phyloP scores from a whole-genome alignment of 64 coral and sea anemone species.

The Montipora cactus region DNA sequence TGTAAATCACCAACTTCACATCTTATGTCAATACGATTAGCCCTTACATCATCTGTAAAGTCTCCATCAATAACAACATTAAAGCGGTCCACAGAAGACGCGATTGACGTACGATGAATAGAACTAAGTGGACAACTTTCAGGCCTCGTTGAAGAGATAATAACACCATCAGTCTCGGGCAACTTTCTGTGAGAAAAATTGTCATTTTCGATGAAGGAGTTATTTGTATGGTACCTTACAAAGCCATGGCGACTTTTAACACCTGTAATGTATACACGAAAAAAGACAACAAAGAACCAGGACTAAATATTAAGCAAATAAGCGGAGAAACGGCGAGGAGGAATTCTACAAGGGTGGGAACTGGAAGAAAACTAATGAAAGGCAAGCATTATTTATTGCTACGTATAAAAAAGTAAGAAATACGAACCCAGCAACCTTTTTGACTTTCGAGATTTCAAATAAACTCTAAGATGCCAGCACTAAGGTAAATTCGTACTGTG shows the following conservation, averaged over 20 bases:
- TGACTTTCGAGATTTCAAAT: too few species aligned
- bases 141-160: conserved; percentile 7
- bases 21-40: neutral
- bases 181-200: neutral
- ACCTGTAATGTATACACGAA: neutral
- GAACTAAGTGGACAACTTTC: conserved; percentile 71
- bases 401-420: too few species aligned
- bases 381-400: too few species aligned
- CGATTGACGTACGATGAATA: conserved; percentile 62
- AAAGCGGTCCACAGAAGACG: conserved; percentile 34
- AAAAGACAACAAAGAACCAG: neutral
- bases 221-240: neutral
- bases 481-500: too few species aligned
- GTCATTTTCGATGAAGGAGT: neutral
- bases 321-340: too few species aligned
- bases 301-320: too few species aligned
- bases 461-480: too few species aligned
- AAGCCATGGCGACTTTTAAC: conserved; percentile 3
- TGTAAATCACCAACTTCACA: neutral
- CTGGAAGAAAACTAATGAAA: too few species aligned
- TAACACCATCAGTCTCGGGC: neutral
- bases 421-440: too few species aligned
- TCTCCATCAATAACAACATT: conserved; percentile 20
- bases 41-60: conserved; percentile 30
- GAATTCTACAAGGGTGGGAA: too few species aligned